These are phyloP conservation scores for Eucera pruinosa DNA, from an alignment of 2,888 invertebrate species.

Conservation along the genomic window DNA sequence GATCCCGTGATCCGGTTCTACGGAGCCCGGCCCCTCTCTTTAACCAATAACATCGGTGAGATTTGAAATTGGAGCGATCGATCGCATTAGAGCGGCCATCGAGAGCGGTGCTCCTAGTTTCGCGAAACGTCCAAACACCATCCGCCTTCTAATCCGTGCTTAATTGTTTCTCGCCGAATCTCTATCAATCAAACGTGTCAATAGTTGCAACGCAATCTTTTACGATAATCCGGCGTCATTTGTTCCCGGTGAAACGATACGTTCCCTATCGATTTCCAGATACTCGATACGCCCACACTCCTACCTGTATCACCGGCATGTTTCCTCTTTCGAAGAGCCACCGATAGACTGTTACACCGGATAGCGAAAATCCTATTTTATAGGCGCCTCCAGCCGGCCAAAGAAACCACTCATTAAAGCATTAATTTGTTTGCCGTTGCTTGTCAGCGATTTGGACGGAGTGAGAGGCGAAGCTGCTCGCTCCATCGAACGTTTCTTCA, in stretches of 20 bases:
- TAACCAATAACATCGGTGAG: conserved; percentile 39
- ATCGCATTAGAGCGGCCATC: conserved; percentile 29
- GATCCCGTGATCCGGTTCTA: conserved; percentile 54
- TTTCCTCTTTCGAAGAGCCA: conserved; percentile 34
- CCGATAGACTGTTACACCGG: conserved; percentile 44
- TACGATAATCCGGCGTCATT: not conserved
- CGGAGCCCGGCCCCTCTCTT: conserved; percentile 20
- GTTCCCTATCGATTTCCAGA: not conserved
- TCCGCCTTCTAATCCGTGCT: conserved; percentile 2
- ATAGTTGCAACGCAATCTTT: not conserved
- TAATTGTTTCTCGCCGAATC: conserved; percentile 4
- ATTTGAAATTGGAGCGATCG: conserved; percentile 59
- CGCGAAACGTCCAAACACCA: not conserved
- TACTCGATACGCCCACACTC: not conserved
- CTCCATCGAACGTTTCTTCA: conserved; percentile 42
- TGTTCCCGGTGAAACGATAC: not conserved
- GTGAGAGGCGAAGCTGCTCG: conserved; percentile 42
- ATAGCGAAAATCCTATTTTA: conserved; percentile 57
- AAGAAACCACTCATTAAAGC: conserved; percentile 52
- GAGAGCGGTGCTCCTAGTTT: not conserved
- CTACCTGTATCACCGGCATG: conserved; percentile 57
- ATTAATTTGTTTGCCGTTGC: conserved; percentile 61
- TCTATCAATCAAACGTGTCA: not conserved
- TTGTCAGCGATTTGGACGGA: conserved; percentile 21
- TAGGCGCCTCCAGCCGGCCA: conserved; percentile 28